Evolutionary conservation across 2,888 invertebrate species (phyloP).

Genomic region (Anthophora plumipes): DNA sequence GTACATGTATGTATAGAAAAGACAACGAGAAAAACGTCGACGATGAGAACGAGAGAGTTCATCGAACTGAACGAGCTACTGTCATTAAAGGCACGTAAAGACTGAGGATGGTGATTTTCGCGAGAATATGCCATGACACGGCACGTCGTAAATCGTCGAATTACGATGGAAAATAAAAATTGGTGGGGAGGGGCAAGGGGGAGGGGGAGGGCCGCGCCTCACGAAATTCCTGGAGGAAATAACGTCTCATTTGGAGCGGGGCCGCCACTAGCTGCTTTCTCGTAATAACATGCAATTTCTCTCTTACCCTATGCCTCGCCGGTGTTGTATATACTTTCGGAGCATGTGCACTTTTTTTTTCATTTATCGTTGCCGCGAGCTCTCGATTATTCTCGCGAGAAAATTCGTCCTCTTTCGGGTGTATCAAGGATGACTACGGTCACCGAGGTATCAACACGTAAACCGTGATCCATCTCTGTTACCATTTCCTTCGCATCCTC

Average conservation of each 20-base stretch:
- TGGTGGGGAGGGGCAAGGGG: background rate
- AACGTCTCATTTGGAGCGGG: constrained; percentile 76
- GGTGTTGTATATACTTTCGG: constrained; percentile 26
- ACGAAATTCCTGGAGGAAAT: constrained; percentile 76
- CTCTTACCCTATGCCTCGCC: constrained; percentile 36
- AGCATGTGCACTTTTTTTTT: background rate
- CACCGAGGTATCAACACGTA: no score
- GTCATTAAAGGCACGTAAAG: constrained; percentile 34
- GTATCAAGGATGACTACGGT: no score
- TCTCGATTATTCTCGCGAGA: no score
- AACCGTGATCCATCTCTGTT: no score
- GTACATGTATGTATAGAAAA: no score
- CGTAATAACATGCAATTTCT: constrained; percentile 78
- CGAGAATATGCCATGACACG: background rate
- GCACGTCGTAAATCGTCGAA: constrained; percentile 55
- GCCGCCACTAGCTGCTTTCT: constrained; percentile 69
- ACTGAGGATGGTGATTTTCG: constrained; percentile 31
- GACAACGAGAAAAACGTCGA: background rate
- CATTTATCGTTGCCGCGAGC: constrained; percentile 17
- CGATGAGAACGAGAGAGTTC: background rate
- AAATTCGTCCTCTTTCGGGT: no score
- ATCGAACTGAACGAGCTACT: constrained; percentile 3
- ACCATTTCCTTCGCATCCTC: no score
- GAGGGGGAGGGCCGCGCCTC: constrained; percentile 37
- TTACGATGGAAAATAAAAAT: constrained; percentile 34